Conservation (phyloP, 2,113 vertebrate genomes). For the Callipepla californica region DNA sequence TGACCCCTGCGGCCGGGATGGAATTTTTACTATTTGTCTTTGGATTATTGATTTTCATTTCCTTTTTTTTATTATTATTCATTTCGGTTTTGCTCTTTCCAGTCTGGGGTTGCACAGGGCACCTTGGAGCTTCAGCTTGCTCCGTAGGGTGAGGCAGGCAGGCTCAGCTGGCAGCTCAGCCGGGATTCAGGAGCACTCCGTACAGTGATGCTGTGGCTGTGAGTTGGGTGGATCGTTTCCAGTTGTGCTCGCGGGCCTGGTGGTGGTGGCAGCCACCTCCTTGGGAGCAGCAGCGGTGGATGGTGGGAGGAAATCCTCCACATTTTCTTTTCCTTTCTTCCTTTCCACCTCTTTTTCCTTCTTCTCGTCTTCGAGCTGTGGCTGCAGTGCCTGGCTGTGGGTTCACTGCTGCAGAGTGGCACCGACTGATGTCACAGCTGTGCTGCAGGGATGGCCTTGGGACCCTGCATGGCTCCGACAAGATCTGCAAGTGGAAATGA, state of each 20-base stretch:
- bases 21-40: slow-evolving; percentile 67
- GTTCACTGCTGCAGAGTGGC: background rate
- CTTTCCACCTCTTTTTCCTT: background rate
- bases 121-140: slow-evolving; percentile 39
- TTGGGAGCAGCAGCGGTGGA: background rate
- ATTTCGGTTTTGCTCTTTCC: slow-evolving; percentile 37
- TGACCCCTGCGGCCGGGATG: slow-evolving; percentile 39
- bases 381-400: background rate
- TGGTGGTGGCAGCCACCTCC: background rate
- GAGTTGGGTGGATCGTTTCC: background rate
- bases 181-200: background rate
- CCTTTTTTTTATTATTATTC: background rate
- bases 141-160: background rate
- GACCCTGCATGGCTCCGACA: background rate
- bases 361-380: background rate
- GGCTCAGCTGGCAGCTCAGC: slow-evolving; percentile 35
- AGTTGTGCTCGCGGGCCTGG: background rate
- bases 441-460: background rate
- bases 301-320: background rate
- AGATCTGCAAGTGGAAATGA: background rate
- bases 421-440: background rate
- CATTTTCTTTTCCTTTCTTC: background rate
- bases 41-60: slow-evolving; percentile 59
- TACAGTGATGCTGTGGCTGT: background rate
- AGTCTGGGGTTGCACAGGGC: slow-evolving; percentile 35